A percentile compares a stretch with the other conserved stretches of the same genome.
phyloP scores from a whole-genome alignment of 2,888 invertebrate species.

The Blera fallax region DNA sequence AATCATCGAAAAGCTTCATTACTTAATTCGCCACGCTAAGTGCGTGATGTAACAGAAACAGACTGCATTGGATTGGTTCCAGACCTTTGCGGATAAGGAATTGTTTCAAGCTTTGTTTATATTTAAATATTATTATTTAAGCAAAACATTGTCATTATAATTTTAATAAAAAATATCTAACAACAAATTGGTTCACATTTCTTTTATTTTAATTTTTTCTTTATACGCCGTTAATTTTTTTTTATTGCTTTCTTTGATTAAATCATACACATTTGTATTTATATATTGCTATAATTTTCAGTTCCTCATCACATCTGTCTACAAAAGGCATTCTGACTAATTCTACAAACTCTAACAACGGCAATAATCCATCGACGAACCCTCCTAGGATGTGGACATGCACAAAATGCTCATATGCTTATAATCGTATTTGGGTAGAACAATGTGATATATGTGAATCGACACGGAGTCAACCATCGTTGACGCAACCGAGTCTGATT shows the following conservation, averaged over 20 bases:
- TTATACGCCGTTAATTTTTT: neutral
- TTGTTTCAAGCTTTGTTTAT: neutral
- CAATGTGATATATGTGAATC: conserved; percentile 92
- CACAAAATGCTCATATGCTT: conserved; percentile 93
- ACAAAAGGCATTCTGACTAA: conserved; percentile 71
- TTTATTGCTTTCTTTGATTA: neutral
- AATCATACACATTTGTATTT: neutral
- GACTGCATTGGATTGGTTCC: too few relatives aligned
- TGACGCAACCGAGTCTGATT: conserved; percentile 86
- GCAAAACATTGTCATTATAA: conserved; percentile 28
- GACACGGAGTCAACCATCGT: conserved; percentile 84
- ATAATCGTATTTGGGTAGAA: conserved; percentile 90
- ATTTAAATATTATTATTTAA: conserved; percentile 27
- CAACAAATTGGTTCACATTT: conserved; percentile 25
- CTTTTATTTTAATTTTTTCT: conserved; percentile 6
- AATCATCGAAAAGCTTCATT: too few relatives aligned
- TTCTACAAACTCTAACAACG: conserved; percentile 75
- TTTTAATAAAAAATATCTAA: conserved; percentile 43
- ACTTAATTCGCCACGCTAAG: too few relatives aligned
- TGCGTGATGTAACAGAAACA: too few relatives aligned
- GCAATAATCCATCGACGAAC: conserved; percentile 78
- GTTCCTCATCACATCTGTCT: conserved; percentile 61
- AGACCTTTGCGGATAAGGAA: neutral
- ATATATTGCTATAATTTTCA: conserved; percentile 16
- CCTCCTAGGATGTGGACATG: conserved; percentile 91